Evolutionary conservation across 2,113 vertebrate genomes (phyloP), one percentile per base, ranked within the genome.

Genomic region (Lepus timidus): DNA sequence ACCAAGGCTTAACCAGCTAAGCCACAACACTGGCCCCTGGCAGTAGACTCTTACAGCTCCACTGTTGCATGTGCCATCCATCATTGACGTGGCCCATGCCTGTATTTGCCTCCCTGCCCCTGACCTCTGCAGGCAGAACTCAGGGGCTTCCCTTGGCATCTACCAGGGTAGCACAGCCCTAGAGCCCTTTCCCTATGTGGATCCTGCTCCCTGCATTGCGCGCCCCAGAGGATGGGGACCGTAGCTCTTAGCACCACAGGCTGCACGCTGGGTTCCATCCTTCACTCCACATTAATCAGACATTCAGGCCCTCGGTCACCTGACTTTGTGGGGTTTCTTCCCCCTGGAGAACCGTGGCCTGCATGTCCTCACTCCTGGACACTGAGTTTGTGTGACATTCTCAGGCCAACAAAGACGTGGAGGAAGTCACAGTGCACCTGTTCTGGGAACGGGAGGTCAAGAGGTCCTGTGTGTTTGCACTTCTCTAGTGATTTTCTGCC

Each of bases 181-280:
- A 29, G 19, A 33, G 20, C 20, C 13, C 9, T 23, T 64, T 68
- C 44, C 61, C 31, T 36, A 14, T 44, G 29, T 17, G 39, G n/a
- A 8, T 17, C n/a, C 31, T n/a, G 22, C 51, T 62, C 3, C 62
- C 0, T 12, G 7, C 20, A 9, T 0, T 1, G 36, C 1, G 1
- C 10, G 62, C 55, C 76, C 36, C 0, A 1, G 13, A 94, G 23
- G 33, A 31, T 31, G 82, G 10, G 0, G 25, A 17, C 39, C 81
- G 29, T 33, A 71, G 29, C 19, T 14, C 12, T 88, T 33, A 22
- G 36, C 33, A n/a, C 16, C 14, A 8, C 2, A 27, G 14, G 33
- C 31, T 74, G 9, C 4, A 2, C 1, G 20, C 67, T 13, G 51
- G 61, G 33, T 3, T 27, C 61, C 74, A 0, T 10, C 51, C 17